Base-by-base conservation (phyloP, 1,140 invertebrate genomes). In the Formica selysi region DNA sequence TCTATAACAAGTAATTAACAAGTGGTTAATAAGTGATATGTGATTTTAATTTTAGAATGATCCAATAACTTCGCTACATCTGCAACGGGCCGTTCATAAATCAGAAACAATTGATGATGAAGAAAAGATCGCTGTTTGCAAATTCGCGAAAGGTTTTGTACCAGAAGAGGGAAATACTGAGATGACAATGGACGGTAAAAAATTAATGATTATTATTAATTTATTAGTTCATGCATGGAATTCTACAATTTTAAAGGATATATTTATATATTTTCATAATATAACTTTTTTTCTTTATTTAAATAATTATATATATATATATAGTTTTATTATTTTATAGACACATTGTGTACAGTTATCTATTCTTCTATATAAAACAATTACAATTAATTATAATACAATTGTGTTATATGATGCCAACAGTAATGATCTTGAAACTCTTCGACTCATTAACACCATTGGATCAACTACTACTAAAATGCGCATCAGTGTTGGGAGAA, bases 381-480 rank as follows among this genome's bases (percentile, higher is more conserved):
- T 36, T 57, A 22, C 38, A 44, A 51, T 51, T 51, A 3, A 19
- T 51, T 51, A 67, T 68, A 68, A 64, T 64, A 78, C 3, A 13
- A 57, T 26, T 16, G 1, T 65, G 19, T 68, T 62, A 29, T 16
- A 2, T 73, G 48, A 16, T 22, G 93, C n/a, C 57, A 96, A 96
- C 59, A 96, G 96, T 94, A n/a, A 93, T 96, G 62, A 96, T 96
- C 36, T 87, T 96, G 89, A 96, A 96, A 90, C 95, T 96, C 0
- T 96, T 96, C 86, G 96, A 97, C 86, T 95, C 95, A 0, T 90
- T 97, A 68, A 95, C 95, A 4, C 95, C 96, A 0, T 95, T 96
- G 65, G 96, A 97, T 92, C 96, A 97, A 89, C 93, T 96, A 73
- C 84, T 97, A 3, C 87, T 97, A 2, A 97, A 97, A 92, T 96